Conservation (phyloP, 2,113 vertebrate species). For the Haliaeetus leucogaster region DNA sequence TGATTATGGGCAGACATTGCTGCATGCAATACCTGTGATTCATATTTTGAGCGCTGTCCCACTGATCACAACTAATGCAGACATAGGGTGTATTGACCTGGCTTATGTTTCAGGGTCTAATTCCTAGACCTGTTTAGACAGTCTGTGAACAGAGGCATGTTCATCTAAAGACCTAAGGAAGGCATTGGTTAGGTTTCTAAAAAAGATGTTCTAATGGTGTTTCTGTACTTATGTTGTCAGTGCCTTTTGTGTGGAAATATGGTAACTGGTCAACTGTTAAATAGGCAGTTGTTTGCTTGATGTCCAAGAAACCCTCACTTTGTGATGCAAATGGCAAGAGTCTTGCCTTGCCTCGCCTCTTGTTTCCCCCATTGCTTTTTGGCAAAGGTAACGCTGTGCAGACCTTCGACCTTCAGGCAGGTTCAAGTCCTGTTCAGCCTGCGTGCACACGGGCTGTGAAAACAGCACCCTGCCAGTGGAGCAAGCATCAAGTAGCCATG, state of each 20-base stretch:
- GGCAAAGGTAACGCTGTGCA: not conserved
- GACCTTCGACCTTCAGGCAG: not conserved
- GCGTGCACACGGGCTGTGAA: not conserved
- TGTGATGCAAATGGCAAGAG: not conserved
- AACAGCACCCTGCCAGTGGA: not conserved
- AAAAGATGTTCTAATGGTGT: not conserved
- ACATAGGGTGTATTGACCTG: not conserved
- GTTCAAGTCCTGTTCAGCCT: not conserved
- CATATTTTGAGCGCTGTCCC: not conserved
- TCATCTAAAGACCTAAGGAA: not conserved
- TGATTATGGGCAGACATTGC: not conserved
- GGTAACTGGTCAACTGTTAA: not conserved
- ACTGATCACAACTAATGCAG: not conserved
- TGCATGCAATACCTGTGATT: not conserved
- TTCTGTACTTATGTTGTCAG: not conserved
- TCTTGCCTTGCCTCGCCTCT: not conserved
- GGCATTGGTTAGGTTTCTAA: not conserved
- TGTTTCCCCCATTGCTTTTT: not conserved
- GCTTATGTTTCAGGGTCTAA: not conserved
- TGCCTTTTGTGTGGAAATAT: not conserved
- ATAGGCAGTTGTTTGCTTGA: not conserved
- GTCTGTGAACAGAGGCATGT: not conserved
- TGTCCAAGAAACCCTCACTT: not conserved
- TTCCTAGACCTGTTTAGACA: not conserved
- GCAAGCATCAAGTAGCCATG: not conserved